Evolutionary conservation across 2,113 vertebrate genomes (phyloP).

Genomic region (Trematocara unimaculatum): DNA sequence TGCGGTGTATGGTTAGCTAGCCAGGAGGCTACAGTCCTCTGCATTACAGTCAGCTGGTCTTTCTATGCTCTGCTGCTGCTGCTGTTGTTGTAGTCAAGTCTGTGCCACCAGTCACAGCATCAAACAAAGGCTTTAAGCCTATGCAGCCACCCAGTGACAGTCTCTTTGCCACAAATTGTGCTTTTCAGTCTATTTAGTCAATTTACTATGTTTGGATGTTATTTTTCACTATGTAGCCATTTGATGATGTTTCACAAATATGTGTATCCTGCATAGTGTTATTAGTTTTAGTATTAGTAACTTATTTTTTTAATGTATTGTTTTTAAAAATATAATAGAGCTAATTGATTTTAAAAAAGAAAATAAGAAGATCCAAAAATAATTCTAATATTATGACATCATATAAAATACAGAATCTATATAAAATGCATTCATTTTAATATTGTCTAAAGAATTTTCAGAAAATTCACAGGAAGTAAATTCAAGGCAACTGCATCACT

Average conservation of each 20-base stretch:
- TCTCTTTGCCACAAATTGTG: background rate
- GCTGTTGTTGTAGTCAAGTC: background rate
- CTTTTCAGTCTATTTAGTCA: background rate
- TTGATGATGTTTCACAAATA: background rate
- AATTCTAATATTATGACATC: background rate
- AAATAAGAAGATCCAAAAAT: background rate
- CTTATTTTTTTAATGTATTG: background rate
- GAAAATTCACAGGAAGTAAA: background rate
- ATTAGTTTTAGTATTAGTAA: background rate
- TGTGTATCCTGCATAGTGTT: background rate
- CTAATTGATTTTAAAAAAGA: background rate
- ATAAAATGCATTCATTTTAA: background rate
- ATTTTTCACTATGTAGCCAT: background rate
- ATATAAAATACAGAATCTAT: background rate
- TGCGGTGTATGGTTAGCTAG: background rate
- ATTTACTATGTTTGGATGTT: background rate
- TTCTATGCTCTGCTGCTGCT: background rate
- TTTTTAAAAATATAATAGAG: background rate
- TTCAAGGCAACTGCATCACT: background rate
- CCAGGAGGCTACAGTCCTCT: background rate
- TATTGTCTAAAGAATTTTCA: background rate
- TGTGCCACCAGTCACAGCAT: background rate
- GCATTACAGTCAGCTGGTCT: background rate
- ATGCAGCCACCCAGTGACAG: background rate
- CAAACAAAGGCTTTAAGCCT: background rate